Percentiles rank a stretch among this genome's conserved stretches.
Evolutionary conservation across 2,797 vertebrate species (phyloP).

Genomic region (Pelochelys cantorii): DNA sequence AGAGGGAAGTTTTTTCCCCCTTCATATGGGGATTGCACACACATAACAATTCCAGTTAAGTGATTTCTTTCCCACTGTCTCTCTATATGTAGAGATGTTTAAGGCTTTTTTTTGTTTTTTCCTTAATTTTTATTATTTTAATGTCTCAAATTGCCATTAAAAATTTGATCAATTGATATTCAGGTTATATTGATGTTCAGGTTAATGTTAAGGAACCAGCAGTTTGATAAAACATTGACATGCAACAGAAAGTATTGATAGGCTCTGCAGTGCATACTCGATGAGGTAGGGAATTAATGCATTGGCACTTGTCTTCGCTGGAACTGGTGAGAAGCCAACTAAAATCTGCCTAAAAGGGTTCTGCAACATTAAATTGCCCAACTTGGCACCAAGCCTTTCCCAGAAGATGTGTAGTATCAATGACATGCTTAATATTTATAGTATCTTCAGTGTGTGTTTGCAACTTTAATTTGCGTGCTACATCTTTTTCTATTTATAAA

Average conservation of each 20-base stretch:
- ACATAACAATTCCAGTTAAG: constrained; percentile 74
- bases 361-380: constrained; percentile 77
- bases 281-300: constrained; percentile 80
- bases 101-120: constrained; percentile 39
- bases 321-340: constrained; percentile 82
- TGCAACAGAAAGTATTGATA: constrained; percentile 75
- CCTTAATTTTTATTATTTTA: constrained; percentile 1
- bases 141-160: constrained; percentile 54
- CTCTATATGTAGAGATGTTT: constrained; percentile 70
- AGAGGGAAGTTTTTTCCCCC: constrained; percentile 73
- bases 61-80: constrained; percentile 70
- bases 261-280: constrained; percentile 75
- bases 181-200: constrained; percentile 70
- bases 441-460: constrained; percentile 73
- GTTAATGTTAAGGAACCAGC: constrained; percentile 56
- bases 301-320: constrained; percentile 79
- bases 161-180: background rate
- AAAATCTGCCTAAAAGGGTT: constrained; percentile 83
- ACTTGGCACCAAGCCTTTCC: constrained; percentile 76
- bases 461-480: constrained; percentile 63
- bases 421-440: constrained; percentile 79
- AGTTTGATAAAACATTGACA: constrained; percentile 75
- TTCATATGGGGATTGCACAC: constrained; percentile 68
- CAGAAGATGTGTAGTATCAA: constrained; percentile 77
- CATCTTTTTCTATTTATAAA: constrained; percentile 48